Evolutionary conservation across 2,888 invertebrate genomes (phyloP).

Genomic region (Eumerus sabulonum): DNA sequence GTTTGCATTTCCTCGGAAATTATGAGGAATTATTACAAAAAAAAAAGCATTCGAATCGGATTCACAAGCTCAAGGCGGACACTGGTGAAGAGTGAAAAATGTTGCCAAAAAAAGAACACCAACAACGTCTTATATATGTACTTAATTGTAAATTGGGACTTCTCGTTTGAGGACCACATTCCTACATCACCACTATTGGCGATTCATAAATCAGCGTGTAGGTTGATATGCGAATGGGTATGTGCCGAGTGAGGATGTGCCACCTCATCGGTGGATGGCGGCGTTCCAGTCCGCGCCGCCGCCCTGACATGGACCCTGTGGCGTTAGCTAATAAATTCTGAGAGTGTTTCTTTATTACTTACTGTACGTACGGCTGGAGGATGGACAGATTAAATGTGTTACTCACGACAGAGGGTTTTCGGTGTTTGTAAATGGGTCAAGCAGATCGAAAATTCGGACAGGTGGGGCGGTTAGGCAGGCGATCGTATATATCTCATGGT

Average conservation of each 20-base stretch:
- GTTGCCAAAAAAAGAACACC: background rate
- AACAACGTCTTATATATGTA: too few species aligned
- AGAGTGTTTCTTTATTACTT: slow-evolving; percentile 48
- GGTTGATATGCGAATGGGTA: too few species aligned
- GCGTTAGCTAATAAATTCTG: slow-evolving; percentile 66
- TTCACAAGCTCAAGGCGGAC: slow-evolving; percentile 42
- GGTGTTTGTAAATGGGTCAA: slow-evolving; percentile 57
- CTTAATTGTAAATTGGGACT: slow-evolving; percentile 64
- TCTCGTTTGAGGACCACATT: slow-evolving; percentile 23
- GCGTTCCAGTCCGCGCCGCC: background rate
- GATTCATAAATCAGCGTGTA: slow-evolving; percentile 56
- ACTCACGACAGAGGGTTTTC: slow-evolving; percentile 15
- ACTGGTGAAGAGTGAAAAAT: background rate
- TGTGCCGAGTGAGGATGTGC: slow-evolving; percentile 39
- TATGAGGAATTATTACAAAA: slow-evolving; percentile 66
- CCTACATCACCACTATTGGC: slow-evolving; percentile 20
- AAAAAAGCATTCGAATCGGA: slow-evolving; percentile 54
- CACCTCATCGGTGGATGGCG: slow-evolving; percentile 49
- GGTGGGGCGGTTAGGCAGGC: slow-evolving; percentile 43
- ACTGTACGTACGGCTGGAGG: slow-evolving; percentile 31
- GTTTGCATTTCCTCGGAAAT: slow-evolving; percentile 65
- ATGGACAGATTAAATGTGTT: slow-evolving; percentile 53
- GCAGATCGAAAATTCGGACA: slow-evolving; percentile 20
- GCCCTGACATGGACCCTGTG: slow-evolving; percentile 46
- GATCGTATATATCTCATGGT: slow-evolving; percentile 11